phyloP scores from a whole-genome alignment of 1,140 invertebrate genomes.

The Liolophura sinensis region DNA sequence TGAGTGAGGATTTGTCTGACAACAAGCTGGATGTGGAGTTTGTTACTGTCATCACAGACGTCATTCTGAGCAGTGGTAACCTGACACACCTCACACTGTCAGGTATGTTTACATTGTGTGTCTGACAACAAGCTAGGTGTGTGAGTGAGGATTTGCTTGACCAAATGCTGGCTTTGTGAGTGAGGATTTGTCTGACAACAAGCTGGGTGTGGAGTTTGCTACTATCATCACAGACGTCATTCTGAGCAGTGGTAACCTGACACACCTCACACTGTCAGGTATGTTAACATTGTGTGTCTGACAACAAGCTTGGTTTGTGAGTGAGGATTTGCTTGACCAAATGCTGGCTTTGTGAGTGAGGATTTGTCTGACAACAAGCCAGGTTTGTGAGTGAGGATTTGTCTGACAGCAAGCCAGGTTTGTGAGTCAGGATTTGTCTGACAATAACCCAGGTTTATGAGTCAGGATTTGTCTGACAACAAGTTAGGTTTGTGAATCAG shows the following conservation, averaged over 20 bases:
- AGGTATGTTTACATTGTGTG: constrained; percentile 20
- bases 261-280: constrained; percentile 46
- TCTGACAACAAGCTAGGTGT: too few species aligned
- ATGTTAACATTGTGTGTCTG: neutral
- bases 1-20: too few species aligned
- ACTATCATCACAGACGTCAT: constrained; percentile 35
- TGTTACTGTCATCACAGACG: constrained; percentile 36
- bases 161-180: too few species aligned
- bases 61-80: constrained; percentile 38
- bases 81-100: constrained; percentile 46
- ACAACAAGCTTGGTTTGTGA: too few species aligned
- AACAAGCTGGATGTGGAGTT: constrained; percentile 40
- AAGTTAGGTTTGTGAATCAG: neutral
- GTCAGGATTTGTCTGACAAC: too few species aligned
- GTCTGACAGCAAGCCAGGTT: constrained; percentile 44
- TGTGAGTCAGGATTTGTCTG: constrained; percentile 3
- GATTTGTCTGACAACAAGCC: constrained; percentile 33
- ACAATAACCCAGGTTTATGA: too few species aligned
- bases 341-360: constrained; percentile 36
- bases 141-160: too few species aligned
- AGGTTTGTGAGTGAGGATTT: constrained; percentile 38
- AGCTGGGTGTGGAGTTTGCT: constrained; percentile 37
- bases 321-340: constrained; percentile 31
- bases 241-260: constrained; percentile 38
- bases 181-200: constrained; percentile 31